Evolutionary conservation across 2,113 vertebrate species (phyloP).

Genomic region (Corynorhinus townsendii): DNA sequence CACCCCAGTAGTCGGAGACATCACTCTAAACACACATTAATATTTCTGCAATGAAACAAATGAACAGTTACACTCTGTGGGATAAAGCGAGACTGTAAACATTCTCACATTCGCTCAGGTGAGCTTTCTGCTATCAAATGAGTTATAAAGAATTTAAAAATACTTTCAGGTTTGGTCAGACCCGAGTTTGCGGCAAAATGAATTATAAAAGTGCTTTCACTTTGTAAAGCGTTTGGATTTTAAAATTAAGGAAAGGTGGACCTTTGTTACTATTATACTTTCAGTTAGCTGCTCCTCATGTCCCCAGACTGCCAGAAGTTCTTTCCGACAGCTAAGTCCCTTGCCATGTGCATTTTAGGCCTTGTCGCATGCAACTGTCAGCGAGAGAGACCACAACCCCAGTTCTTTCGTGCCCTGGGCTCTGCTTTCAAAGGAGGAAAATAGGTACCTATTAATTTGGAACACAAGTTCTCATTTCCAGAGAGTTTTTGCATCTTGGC

Average conservation of each 20-base stretch:
- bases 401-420: not conserved
- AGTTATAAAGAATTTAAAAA: constrained; percentile 28
- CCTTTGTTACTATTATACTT: not conserved
- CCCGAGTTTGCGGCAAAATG: constrained; percentile 27
- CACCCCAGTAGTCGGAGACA: not conserved
- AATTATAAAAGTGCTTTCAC: constrained; percentile 40
- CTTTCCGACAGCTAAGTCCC: not conserved
- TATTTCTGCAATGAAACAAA: constrained; percentile 22
- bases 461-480: constrained; percentile 20
- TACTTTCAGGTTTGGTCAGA: not conserved
- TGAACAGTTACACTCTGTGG: not conserved
- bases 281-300: not conserved
- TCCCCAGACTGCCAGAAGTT: not conserved
- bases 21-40: constrained; percentile 5
- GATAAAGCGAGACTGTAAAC: not conserved
- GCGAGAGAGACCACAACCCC: not conserved
- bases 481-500: constrained; percentile 30
- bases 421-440: constrained; percentile 26
- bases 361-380: not conserved
- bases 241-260: not conserved
- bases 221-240: constrained; percentile 30
- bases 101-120: not conserved
- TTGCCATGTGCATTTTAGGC: not conserved
- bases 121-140: not conserved
- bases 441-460: constrained; percentile 24